Conservation (phyloP, 2,113 vertebrate genomes). For the Desmodus rotundus region DNA sequence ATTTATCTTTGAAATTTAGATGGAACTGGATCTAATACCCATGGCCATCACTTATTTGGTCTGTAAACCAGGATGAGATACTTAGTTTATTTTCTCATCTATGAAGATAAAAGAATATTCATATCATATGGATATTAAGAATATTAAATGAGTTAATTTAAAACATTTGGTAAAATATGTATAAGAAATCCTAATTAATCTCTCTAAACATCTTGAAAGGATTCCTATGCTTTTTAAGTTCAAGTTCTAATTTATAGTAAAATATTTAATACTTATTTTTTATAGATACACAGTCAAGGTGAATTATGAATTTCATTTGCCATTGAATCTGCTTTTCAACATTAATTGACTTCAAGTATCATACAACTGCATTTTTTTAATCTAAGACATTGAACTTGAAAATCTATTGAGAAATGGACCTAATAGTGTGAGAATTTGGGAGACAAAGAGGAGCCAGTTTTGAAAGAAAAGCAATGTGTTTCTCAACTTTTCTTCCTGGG, state of each 20-base stretch:
- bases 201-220: not conserved
- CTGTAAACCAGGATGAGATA: not conserved
- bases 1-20: constrained; percentile 4
- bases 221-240: not conserved
- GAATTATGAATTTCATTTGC: constrained; percentile 24
- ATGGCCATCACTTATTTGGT: not conserved
- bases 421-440: not conserved
- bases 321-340: not conserved
- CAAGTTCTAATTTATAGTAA: not conserved
- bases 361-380: not conserved
- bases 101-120: not conserved
- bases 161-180: not conserved
- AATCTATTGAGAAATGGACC: not conserved
- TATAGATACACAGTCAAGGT: not conserved
- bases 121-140: not conserved
- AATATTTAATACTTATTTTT: not conserved
- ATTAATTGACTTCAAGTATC: not conserved
- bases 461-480: not conserved
- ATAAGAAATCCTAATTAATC: not conserved
- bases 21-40: not conserved
- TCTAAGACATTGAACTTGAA: not conserved
- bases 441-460: not conserved
- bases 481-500: constrained; percentile 12
- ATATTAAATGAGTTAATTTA: not conserved
- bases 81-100: constrained; percentile 12